Conservation (phyloP, 92 coral and sea anemone species). For the Virgularia gustaviana region DNA sequence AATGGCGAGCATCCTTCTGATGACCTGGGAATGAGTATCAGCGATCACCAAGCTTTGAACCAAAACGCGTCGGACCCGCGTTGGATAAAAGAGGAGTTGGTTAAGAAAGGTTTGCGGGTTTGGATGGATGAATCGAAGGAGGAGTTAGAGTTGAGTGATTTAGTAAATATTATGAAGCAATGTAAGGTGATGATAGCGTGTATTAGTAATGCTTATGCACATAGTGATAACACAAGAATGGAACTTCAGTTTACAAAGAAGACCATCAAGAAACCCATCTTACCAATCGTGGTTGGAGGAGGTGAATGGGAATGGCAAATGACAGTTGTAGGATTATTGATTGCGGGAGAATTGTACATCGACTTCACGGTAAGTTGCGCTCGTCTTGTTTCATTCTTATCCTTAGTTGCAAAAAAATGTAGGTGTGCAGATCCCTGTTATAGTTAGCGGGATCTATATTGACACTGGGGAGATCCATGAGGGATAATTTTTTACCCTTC, state of each 20-base stretch:
- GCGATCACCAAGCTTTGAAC: not conserved
- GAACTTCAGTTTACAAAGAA: constrained; percentile 95
- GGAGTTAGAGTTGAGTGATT: constrained; percentile 49
- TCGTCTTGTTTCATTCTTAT: no score
- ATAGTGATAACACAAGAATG: constrained; percentile 87
- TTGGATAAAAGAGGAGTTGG: constrained; percentile 58
- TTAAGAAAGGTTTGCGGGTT: constrained; percentile 58
- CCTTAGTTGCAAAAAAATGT: no score
- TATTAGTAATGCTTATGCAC: constrained; percentile 82
- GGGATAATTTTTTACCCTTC: no score
- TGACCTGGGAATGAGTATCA: constrained; percentile 36
- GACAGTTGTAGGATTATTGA: constrained; percentile 87
- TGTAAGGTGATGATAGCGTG: constrained; percentile 86
- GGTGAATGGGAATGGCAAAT: constrained; percentile 88
- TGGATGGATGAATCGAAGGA: constrained; percentile 50
- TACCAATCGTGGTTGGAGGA: constrained; percentile 85
- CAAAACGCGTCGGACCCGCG: constrained; percentile 59
- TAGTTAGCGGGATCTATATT: no score
- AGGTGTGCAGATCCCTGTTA: no score
- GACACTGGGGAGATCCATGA: no score
- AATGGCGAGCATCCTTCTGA: constrained; percentile 59
- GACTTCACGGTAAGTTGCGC: constrained; percentile 68
- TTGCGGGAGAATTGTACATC: constrained; percentile 93
- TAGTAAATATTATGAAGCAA: constrained; percentile 64
- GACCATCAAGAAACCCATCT: constrained; percentile 77